A percentile compares a stretch with the other conserved stretches of the same genome.
These are phyloP conservation scores for Atta cephalotes DNA, from an alignment of 1,140 invertebrate species.

Conservation along the genomic window DNA sequence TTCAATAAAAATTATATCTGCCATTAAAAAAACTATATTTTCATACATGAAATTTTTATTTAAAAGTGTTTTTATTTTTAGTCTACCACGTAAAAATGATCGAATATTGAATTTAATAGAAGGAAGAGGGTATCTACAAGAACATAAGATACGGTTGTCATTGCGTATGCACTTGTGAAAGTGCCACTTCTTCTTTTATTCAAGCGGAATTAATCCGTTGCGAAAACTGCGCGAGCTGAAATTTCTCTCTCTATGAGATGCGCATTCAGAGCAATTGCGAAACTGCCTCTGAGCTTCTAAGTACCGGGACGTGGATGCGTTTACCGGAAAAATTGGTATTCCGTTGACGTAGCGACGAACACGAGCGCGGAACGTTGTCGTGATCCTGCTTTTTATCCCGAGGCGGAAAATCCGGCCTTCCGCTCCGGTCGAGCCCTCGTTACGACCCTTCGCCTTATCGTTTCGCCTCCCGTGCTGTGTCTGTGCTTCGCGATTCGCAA, in stretches of 20 bases:
- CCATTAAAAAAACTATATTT: background rate
- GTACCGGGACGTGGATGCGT: conserved; percentile 50
- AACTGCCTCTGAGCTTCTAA: conserved; percentile 46
- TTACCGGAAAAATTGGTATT: conserved; percentile 71
- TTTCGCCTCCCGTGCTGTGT: conserved; percentile 4
- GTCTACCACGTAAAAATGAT: background rate
- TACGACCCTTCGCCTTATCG: conserved; percentile 37
- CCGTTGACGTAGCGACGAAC: conserved; percentile 61
- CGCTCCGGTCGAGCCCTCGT: conserved; percentile 57
- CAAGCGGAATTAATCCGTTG: conserved; percentile 40
- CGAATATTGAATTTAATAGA: background rate
- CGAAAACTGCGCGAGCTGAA: conserved; percentile 30
- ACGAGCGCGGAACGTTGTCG: conserved; percentile 44
- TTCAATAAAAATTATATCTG: background rate
- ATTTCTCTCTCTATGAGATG: conserved; percentile 18
- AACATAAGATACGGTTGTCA: conserved; percentile 6
- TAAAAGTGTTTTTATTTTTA: background rate
- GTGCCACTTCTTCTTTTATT: conserved; percentile 52
- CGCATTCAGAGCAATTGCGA: conserved; percentile 48
- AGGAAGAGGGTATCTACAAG: background rate
- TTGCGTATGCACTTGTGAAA: conserved; percentile 33
- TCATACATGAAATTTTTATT: background rate
- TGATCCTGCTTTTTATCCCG: conserved; percentile 67
- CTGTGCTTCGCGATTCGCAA: conserved; percentile 65
- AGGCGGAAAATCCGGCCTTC: conserved; percentile 59